Percentiles rank a stretch among this genome's conserved stretches.
Evolutionary conservation across 2,797 vertebrate species (phyloP).

Genomic region (Labeo calbasu): DNA sequence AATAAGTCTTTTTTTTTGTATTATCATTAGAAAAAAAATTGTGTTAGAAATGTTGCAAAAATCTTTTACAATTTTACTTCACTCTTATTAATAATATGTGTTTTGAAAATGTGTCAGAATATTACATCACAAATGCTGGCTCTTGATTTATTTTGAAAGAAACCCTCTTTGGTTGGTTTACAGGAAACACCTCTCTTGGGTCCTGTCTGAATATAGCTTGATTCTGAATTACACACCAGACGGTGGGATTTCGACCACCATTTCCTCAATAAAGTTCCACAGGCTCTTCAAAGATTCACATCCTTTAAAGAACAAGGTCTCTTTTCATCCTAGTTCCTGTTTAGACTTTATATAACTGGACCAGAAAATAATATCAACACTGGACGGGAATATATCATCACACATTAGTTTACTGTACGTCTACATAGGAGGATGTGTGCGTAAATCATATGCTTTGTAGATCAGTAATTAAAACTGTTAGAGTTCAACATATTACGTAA

Average conservation of each 20-base stretch:
- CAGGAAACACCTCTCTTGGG: constrained; percentile 52
- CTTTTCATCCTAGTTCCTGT: constrained; percentile 63
- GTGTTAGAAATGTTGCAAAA: neutral
- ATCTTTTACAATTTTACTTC: neutral
- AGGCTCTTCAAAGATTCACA: constrained; percentile 63
- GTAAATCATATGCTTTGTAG: constrained; percentile 4
- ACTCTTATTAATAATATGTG: neutral
- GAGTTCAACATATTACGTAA: neutral
- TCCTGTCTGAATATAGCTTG: constrained; percentile 48
- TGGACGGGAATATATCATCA: constrained; percentile 53
- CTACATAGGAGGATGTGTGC: constrained; percentile 12
- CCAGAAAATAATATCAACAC: constrained; percentile 55
- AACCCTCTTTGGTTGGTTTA: constrained; percentile 27
- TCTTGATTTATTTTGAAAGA: constrained; percentile 47
- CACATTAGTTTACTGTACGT: constrained; percentile 51
- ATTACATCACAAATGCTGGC: constrained; percentile 29
- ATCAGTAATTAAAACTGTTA: neutral
- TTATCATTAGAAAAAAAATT: no score
- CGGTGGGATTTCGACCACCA: constrained; percentile 59
- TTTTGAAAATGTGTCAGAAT: constrained; percentile 25
- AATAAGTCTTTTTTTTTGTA: no score
- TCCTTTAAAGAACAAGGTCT: constrained; percentile 47
- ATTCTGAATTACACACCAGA: constrained; percentile 60
- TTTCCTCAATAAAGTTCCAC: constrained; percentile 67
- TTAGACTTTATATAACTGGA: constrained; percentile 62